Percentiles rank a stretch among this genome's conserved stretches.
Conservation (phyloP, 1,140 invertebrate species). For the Hestina assimilis region DNA sequence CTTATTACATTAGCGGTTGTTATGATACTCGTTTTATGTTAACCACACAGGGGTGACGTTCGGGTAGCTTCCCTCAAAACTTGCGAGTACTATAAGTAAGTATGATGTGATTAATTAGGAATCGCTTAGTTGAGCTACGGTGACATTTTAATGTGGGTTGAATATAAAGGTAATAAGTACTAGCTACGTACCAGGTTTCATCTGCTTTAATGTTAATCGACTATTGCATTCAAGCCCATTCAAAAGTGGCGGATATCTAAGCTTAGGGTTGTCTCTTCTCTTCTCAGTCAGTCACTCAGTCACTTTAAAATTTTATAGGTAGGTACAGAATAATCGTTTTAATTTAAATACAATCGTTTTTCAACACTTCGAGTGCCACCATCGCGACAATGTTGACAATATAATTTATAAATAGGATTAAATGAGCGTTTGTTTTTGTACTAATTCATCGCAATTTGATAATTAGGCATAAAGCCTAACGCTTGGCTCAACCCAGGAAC, state of each 20-base stretch:
- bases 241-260: too few relatives aligned
- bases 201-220: too few relatives aligned
- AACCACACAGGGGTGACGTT: background rate
- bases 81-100: constrained; percentile 11
- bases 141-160: constrained; percentile 39
- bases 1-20: background rate
- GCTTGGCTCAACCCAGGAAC: too few relatives aligned
- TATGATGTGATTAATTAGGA: constrained; percentile 9
- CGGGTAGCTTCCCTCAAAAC: background rate
- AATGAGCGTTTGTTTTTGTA: too few relatives aligned
- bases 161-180: constrained; percentile 25
- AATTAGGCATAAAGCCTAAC: too few relatives aligned
- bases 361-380: background rate
- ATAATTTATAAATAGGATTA: constrained; percentile 19
- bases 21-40: background rate
- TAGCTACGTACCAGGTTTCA: too few relatives aligned
- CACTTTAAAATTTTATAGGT: constrained; percentile 22
- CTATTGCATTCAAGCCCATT: too few relatives aligned
- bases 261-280: too few relatives aligned
- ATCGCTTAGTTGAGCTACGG: constrained; percentile 19
- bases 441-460: too few relatives aligned
- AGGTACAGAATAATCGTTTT: background rate
- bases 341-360: background rate
- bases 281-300: too few relatives aligned
- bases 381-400: constrained; percentile 25